A percentile compares a stretch with the other conserved stretches of the same genome.
These are phyloP conservation scores for Amphiprion percula DNA, from an alignment of 2,113 vertebrate species.

Conservation along the genomic window DNA sequence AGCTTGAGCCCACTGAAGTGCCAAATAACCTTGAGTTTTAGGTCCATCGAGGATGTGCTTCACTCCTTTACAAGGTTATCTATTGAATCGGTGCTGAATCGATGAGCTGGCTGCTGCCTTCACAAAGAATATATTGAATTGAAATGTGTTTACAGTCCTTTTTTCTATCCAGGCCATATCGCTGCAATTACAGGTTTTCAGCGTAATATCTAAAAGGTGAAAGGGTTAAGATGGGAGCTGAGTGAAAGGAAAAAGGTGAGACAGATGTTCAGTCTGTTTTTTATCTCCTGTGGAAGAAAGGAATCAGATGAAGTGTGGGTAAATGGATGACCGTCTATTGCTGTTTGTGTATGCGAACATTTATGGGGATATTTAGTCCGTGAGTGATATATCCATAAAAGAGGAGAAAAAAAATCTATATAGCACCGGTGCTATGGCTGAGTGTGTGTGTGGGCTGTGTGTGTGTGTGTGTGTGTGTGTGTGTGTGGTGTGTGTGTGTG, in stretches of 20 bases:
- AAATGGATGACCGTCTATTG: conserved; percentile 73
- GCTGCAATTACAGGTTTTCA: conserved; percentile 27
- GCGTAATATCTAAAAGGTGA: conserved; percentile 9
- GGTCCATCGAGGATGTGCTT: conserved; percentile 9
- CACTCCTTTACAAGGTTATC: conserved; percentile 25
- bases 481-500: conserved; percentile 36
- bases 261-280: conserved; percentile 67
- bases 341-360: conserved; percentile 80
- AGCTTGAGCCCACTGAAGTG: background rate
- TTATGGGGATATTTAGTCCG: conserved; percentile 80
- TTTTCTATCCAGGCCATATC: background rate
- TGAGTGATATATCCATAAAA: conserved; percentile 78
- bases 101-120: conserved; percentile 6
- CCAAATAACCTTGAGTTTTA: conserved; percentile 17
- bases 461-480: conserved; percentile 24
- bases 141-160: conserved; percentile 11
- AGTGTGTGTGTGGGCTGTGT: conserved; percentile 44
- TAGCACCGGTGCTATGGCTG: conserved; percentile 42
- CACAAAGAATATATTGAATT: conserved; percentile 28
- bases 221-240: conserved; percentile 34
- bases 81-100: conserved; percentile 21
- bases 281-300: conserved; percentile 59
- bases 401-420: conserved; percentile 72
- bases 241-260: conserved; percentile 38
- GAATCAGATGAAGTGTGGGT: conserved; percentile 63